Conservation (phyloP, 2,888 invertebrate species). For the Chymomyza procnemis region DNA sequence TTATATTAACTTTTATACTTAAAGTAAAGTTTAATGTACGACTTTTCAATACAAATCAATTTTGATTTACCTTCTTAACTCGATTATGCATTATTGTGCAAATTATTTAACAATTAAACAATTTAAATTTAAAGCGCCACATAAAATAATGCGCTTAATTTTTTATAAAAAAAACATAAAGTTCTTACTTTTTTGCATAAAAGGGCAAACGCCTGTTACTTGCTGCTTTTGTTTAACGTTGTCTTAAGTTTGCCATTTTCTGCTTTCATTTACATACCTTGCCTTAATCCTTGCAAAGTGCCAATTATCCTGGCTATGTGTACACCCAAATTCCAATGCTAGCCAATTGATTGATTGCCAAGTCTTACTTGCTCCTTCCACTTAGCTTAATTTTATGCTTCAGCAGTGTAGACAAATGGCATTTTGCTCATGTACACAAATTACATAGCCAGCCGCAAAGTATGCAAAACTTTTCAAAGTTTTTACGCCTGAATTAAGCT, state of each 20-base stretch:
- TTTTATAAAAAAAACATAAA: too few relatives aligned
- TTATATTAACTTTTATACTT: background rate
- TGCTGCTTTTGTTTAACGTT: background rate
- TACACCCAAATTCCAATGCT: conserved; percentile 30
- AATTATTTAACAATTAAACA: too few relatives aligned
- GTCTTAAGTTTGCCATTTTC: background rate
- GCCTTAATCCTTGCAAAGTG: background rate
- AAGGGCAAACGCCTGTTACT: background rate
- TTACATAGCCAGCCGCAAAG: conserved; percentile 43
- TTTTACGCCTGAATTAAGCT: conserved; percentile 40
- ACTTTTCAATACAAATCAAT: too few relatives aligned
- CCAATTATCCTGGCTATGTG: conserved; percentile 48
- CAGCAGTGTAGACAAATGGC: conserved; percentile 57
- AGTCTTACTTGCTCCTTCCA: conserved; percentile 25
- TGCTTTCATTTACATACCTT: background rate
- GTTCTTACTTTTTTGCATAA: too few relatives aligned
- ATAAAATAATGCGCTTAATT: too few relatives aligned
- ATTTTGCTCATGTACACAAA: conserved; percentile 21
- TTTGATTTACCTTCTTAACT: too few relatives aligned
- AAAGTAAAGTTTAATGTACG: too few relatives aligned
- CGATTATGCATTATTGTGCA: too few relatives aligned
- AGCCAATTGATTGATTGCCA: conserved; percentile 68
- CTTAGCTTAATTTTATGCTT: conserved; percentile 45
- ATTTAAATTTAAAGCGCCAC: too few relatives aligned
- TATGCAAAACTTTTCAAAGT: conserved; percentile 67